These are phyloP conservation scores for Sorex maritimensis DNA, from an alignment of 2,797 vertebrate species.

Conservation along the genomic window DNA sequence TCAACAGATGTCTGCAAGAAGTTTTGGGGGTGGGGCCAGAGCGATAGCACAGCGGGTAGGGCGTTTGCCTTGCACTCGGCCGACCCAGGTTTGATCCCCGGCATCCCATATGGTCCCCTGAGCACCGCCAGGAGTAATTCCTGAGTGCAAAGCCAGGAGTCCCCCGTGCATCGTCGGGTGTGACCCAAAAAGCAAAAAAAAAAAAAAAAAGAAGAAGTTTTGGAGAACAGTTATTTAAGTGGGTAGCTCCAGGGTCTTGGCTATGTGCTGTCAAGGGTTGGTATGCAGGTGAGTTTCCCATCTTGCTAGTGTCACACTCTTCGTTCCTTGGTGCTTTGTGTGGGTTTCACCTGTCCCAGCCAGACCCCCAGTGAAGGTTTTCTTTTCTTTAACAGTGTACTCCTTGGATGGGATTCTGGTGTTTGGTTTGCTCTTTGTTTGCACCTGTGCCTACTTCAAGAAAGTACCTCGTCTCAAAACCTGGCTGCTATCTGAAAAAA, in stretches of 20 bases:
- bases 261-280: not conserved
- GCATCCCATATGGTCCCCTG: too few relatives aligned
- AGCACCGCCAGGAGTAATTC: too few relatives aligned
- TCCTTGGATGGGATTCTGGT: slow-evolving; percentile 97
- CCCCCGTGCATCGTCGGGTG: too few relatives aligned
- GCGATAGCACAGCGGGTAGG: too few relatives aligned
- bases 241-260: not conserved
- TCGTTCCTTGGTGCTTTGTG: not conserved
- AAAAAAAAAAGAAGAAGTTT: not conserved
- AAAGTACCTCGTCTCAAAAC: slow-evolving; percentile 96
- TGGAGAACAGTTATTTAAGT: not conserved
- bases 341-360: not conserved
- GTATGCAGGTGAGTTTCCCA: too few relatives aligned
- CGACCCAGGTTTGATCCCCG: too few relatives aligned
- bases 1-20: not conserved
- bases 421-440: slow-evolving; percentile 97
- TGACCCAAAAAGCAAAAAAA: too few relatives aligned
- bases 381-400: slow-evolving; percentile 92
- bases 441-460: slow-evolving; percentile 97
- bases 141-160: too few relatives aligned
- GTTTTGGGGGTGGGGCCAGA: not conserved
- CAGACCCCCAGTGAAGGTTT: not conserved
- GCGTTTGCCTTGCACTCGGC: too few relatives aligned
- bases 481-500: slow-evolving; percentile 97
- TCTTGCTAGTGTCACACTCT: not conserved